phyloP scores from a whole-genome alignment of 2,113 vertebrate genomes.

The Elachura formosa region DNA sequence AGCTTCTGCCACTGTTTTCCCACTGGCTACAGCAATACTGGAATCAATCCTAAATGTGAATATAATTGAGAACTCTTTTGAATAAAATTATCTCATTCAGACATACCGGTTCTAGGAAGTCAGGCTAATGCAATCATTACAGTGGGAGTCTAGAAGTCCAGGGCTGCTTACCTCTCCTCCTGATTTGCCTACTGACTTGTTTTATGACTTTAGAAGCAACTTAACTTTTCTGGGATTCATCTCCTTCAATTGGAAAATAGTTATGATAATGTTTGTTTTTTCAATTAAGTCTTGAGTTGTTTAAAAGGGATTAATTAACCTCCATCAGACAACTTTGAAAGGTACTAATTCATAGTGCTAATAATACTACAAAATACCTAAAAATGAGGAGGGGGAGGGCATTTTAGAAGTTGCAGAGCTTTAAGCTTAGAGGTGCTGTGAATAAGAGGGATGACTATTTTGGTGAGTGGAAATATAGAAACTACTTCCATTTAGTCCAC shows the following conservation, averaged over 20 bases:
- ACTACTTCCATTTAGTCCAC: background rate
- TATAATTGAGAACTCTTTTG: slow-evolving; percentile 23
- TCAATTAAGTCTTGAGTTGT: slow-evolving; percentile 5
- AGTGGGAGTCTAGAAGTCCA: slow-evolving; percentile 18
- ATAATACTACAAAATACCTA: background rate
- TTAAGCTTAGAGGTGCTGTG: background rate
- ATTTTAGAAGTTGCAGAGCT: background rate
- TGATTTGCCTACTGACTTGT: slow-evolving; percentile 33
- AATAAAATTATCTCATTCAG: slow-evolving; percentile 45
- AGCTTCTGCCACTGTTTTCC: background rate
- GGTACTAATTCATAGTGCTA: background rate
- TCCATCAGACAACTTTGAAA: background rate
- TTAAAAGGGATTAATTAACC: slow-evolving; percentile 48
- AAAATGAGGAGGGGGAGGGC: background rate
- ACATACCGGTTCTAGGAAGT: slow-evolving; percentile 11
- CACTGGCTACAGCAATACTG: background rate
- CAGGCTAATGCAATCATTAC: background rate
- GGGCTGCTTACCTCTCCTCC: background rate
- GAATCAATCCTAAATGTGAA: slow-evolving; percentile 10
- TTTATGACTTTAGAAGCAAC: slow-evolving; percentile 27
- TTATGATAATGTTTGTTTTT: slow-evolving; percentile 37
- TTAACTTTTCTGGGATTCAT: slow-evolving; percentile 27
- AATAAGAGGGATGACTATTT: background rate
- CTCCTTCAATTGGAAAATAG: slow-evolving; percentile 7
- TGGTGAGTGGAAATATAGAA: background rate